phyloP scores from a whole-genome alignment of 2,888 invertebrate genomes.

The Morinoia aosen region DNA sequence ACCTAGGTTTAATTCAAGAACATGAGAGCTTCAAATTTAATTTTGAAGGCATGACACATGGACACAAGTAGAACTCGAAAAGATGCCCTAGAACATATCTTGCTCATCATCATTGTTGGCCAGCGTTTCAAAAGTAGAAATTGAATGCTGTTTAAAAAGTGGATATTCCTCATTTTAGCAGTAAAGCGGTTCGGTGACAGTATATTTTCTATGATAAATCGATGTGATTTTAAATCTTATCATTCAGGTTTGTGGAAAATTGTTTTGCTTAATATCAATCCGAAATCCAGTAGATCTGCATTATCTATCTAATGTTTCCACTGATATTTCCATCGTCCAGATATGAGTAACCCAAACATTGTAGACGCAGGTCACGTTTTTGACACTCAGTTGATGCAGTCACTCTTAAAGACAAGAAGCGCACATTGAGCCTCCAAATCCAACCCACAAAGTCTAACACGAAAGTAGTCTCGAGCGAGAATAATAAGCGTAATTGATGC shows the following conservation, averaged over 20 bases:
- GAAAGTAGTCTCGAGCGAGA: not conserved
- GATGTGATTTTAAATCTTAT: not conserved
- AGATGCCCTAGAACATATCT: not conserved
- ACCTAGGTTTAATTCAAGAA: no score
- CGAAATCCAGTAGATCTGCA: not conserved
- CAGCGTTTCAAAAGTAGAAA: not conserved
- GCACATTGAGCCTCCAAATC: not conserved
- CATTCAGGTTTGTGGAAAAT: not conserved
- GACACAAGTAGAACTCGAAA: not conserved
- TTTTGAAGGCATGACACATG: not conserved
- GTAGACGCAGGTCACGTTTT: not conserved
- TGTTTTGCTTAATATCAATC: not conserved
- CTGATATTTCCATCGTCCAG: not conserved
- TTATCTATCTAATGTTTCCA: not conserved
- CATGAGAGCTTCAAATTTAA: no score
- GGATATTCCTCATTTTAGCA: not conserved
- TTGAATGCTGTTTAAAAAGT: not conserved
- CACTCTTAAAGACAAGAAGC: not conserved
- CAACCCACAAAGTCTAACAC: not conserved
- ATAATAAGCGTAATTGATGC: not conserved
- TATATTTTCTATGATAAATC: not conserved
- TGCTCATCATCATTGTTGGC: not conserved
- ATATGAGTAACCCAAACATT: not conserved
- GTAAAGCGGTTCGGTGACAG: not conserved
- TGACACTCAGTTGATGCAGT: not conserved